Evolutionary conservation across 2,113 vertebrate genomes (phyloP), one percentile per base, ranked within the genome.

Genomic region (Caretta caretta): DNA sequence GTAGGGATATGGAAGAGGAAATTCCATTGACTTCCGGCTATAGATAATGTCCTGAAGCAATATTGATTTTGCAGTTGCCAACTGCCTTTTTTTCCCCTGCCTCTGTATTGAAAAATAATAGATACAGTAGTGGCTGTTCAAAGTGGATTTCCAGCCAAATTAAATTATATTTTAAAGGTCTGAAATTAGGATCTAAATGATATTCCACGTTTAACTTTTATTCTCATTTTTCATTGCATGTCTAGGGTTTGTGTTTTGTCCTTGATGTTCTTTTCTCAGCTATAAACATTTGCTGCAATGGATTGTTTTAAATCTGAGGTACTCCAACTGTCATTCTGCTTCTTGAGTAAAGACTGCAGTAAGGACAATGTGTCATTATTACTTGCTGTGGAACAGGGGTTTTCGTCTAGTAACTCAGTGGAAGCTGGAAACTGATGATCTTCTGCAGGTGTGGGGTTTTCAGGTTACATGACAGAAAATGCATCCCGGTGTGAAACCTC

Each of bases 321-420:
- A 9, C 29, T 56, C 11, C 59, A 38, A 20, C 27, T 90, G 85
- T 49, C 59, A 65, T 27, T 90, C 19, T 89, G 20, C 17, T 56
- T 25, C 53, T 95, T 86, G 22, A 90, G 75, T 59, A 84, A 24
- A 95, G 84, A 3, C 76, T 81, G 84, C 69, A 76, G 16, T 80
- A 57, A 93, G 80, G 95, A 89, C 86, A 93, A 19, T 5, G 35
- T 96, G 49, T 75, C 56, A 65, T 96, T 81, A 92, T n/a, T 93
- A 62, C 94, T 93, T 62, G 78, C 90, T 87, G 81, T 72, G 90
- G 62, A 95, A 92, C 54, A 91, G 87, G 82, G 3, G 24, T 94
- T 97, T 92, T 90, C 75, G 90, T 96, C 72, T 95, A 90, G 65
- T 92, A 62, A 83, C 94, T 92, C 92, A 96, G 78, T 92, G 90